phyloP scores from a whole-genome alignment of 2,797 vertebrate genomes.

The Novumbra hubbsi region DNA sequence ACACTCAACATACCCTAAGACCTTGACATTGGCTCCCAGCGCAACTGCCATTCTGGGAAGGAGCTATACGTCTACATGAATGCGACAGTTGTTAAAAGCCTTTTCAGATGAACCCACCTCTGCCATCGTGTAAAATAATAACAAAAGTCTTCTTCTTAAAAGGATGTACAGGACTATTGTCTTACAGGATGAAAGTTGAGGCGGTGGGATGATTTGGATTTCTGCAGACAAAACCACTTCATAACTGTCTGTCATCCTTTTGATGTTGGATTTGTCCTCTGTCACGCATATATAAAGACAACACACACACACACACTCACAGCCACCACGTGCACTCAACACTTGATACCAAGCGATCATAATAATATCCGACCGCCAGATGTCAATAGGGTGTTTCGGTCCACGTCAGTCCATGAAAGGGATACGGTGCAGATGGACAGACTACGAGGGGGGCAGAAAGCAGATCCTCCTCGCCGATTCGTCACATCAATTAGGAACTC shows the following conservation, averaged over 20 bases:
- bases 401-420: not conserved
- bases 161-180: not conserved
- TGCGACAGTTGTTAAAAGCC: not conserved
- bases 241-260: not conserved
- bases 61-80: not conserved
- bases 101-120: not conserved
- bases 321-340: not conserved
- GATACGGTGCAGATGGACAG: not conserved
- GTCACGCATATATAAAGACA: not conserved
- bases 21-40: not conserved
- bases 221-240: not conserved
- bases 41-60: not conserved
- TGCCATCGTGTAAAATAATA: not conserved
- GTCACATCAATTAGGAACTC: not conserved
- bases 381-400: constrained; percentile 1
- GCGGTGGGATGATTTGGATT: not conserved
- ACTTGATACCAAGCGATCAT: not conserved
- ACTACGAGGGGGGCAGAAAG: not conserved
- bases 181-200: constrained; percentile 1
- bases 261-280: constrained; percentile 2
- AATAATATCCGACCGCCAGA: not conserved
- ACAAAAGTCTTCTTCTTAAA: not conserved
- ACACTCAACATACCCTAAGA: not conserved
- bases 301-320: not conserved
- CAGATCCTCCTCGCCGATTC: not conserved